phyloP scores from a whole-genome alignment of 2,113 vertebrate species.

The Monarcha castaneiventris region DNA sequence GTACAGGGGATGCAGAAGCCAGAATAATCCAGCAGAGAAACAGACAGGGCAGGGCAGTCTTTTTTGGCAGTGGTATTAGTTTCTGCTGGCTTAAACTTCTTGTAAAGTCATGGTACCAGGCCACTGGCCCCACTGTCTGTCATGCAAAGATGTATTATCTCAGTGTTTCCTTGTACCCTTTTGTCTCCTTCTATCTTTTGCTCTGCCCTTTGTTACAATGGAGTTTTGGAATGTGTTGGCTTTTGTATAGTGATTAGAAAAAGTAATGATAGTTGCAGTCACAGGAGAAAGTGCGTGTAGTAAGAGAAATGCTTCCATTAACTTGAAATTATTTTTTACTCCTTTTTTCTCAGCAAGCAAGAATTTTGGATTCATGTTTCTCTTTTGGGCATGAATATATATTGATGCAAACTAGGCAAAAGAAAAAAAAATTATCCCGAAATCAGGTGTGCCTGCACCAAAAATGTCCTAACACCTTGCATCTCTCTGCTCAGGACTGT shows the following conservation, averaged over 20 bases:
- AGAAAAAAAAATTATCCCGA: background rate
- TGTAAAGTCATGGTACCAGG: background rate
- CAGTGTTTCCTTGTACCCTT: background rate
- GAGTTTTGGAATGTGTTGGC: background rate
- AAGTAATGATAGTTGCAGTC: background rate
- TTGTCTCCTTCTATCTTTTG: background rate
- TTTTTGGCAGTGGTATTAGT: background rate
- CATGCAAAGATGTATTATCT: background rate
- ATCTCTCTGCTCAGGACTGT: background rate
- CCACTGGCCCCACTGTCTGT: background rate
- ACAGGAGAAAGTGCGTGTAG: background rate
- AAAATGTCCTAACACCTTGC: background rate
- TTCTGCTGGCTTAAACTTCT: background rate
- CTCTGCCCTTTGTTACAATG: background rate
- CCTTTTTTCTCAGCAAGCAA: background rate
- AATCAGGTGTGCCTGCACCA: background rate
- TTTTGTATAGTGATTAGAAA: background rate
- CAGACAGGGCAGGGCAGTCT: background rate
- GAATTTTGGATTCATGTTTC: background rate
- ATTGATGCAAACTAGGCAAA: background rate
- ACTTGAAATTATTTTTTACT: background rate
- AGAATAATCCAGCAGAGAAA: background rate
- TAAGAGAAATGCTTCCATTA: background rate
- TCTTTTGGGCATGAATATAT: background rate
- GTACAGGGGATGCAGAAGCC: background rate